Conservation (phyloP, 2,113 vertebrate species). For the Lophura nycthemera region DNA sequence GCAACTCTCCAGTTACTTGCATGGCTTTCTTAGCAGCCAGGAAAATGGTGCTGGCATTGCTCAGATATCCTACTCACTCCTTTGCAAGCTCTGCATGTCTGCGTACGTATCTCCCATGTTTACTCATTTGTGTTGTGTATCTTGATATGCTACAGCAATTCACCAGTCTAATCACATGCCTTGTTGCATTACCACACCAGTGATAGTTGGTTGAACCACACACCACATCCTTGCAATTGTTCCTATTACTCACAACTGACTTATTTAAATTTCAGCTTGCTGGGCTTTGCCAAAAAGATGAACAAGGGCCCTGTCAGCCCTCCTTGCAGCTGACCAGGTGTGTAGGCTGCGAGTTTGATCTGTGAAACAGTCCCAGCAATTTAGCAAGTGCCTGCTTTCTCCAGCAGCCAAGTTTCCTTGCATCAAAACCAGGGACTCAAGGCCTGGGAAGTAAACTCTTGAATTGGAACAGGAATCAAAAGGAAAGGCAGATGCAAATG, state of each 20-base stretch:
- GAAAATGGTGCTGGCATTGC: background rate
- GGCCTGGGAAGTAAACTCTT: conserved; percentile 16
- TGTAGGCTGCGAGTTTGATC: background rate
- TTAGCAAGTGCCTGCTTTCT: conserved; percentile 11
- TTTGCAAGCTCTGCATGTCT: background rate
- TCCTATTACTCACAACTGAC: conserved; percentile 64
- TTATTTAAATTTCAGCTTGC: conserved; percentile 65
- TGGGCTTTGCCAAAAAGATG: conserved; percentile 42
- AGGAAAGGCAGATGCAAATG: conserved; percentile 31
- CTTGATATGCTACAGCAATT: conserved; percentile 61
- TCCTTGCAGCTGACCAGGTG: conserved; percentile 39
- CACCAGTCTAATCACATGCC: conserved; percentile 61
- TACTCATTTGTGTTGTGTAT: conserved; percentile 5
- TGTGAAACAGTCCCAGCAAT: background rate
- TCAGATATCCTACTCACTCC: background rate
- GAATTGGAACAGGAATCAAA: conserved; percentile 51
- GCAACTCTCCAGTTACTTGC: background rate
- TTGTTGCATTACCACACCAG: conserved; percentile 64
- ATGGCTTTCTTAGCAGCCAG: background rate
- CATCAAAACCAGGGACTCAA: background rate
- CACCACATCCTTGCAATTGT: conserved; percentile 73
- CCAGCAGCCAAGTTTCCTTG: background rate
- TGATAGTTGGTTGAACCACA: conserved; percentile 71
- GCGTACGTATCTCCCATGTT: rapidly evolving
- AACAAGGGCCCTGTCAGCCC: conserved; percentile 39